phyloP scores from a whole-genome alignment of 2,113 vertebrate genomes.

The Prionailurus viverrinus region DNA sequence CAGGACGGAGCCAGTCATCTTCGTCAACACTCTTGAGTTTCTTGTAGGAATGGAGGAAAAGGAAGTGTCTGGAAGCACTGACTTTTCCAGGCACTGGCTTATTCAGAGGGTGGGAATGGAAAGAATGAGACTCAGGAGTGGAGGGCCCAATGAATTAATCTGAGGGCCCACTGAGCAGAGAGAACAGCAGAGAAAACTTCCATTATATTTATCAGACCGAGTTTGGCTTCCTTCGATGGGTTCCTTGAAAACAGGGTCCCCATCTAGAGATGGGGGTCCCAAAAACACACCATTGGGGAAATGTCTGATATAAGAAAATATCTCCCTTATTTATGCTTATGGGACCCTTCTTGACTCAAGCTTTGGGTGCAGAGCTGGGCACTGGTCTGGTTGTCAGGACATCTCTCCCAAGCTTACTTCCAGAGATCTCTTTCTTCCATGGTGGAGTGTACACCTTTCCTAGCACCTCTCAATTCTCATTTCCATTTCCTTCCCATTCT shows the following conservation, averaged over 20 bases:
- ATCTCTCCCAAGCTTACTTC: not conserved
- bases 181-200: not conserved
- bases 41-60: not conserved
- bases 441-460: not conserved
- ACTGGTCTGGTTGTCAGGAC: not conserved
- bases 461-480: not conserved
- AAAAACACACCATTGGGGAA: not conserved
- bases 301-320: not conserved
- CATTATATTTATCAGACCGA: not conserved
- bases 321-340: not conserved
- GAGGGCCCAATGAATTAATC: not conserved
- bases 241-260: not conserved
- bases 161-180: not conserved
- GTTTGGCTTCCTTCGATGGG: not conserved
- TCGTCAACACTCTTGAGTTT: not conserved
- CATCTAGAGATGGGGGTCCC: not conserved
- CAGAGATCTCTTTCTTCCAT: not conserved
- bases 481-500: not conserved
- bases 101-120: too few species aligned
- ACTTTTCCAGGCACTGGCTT: not conserved
- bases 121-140: not conserved
- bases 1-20: not conserved
- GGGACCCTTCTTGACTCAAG: not conserved
- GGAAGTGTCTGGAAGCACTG: not conserved
- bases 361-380: not conserved